Conservation (phyloP, 2,113 vertebrate genomes). For the Origma solitaria region DNA sequence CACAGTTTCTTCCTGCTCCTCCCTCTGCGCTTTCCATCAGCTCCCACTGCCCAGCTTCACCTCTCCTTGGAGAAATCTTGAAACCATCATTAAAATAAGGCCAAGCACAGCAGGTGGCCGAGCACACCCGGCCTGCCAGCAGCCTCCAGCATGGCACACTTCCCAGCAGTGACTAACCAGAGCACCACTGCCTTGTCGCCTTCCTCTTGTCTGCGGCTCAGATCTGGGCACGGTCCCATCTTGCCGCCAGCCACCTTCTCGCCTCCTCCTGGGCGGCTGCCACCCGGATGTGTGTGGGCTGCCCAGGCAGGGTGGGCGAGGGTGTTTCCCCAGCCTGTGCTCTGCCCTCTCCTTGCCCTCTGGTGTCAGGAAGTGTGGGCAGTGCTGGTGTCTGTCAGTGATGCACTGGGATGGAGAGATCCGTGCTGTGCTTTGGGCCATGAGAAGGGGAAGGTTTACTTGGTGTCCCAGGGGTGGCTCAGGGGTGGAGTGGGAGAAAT, state of each 20-base stretch:
- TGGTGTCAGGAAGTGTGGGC: fast-evolving
- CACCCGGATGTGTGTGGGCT: fast-evolving
- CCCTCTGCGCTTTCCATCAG: fast-evolving
- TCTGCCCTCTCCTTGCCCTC: not conserved
- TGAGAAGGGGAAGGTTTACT: not conserved
- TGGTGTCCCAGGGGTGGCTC: not conserved
- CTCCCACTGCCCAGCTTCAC: not conserved
- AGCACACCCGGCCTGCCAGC: not conserved
- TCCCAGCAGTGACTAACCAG: not conserved
- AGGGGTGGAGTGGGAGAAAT: not conserved
- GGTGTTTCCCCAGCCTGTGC: not conserved
- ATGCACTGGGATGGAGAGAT: fast-evolving
- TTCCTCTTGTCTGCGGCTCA: fast-evolving
- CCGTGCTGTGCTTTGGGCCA: fast-evolving
- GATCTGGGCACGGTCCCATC: not conserved
- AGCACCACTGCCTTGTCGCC: not conserved
- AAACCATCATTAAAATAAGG: not conserved
- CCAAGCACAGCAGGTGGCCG: not conserved
- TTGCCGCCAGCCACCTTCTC: not conserved
- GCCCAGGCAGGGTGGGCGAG: not conserved
- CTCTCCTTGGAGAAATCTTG: not conserved
- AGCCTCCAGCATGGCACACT: not conserved
- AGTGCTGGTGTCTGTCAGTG: not conserved
- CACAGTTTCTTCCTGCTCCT: not conserved
- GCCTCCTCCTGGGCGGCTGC: fast-evolving